phyloP scores from a whole-genome alignment of 2,888 invertebrate genomes.

The Eristalis arbustorum region DNA sequence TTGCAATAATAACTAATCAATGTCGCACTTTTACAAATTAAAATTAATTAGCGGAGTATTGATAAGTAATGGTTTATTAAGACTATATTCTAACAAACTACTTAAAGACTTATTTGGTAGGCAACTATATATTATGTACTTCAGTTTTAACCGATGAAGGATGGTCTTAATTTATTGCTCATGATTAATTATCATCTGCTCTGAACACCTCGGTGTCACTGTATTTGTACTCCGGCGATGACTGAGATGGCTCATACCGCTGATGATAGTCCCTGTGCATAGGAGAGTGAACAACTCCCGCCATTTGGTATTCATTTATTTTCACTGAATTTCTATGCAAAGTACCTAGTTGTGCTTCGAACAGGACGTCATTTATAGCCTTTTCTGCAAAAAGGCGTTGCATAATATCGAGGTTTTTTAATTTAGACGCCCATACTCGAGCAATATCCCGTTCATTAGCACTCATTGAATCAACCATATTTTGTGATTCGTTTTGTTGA shows the following conservation, averaged over 20 bases:
- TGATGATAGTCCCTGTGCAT: constrained; percentile 11
- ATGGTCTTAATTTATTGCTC: constrained; percentile 14
- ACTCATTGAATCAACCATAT: not conserved
- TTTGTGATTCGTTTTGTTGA: not conserved
- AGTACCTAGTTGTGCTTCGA: constrained; percentile 77
- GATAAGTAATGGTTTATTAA: not conserved
- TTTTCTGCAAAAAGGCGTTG: constrained; percentile 78
- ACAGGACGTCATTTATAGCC: constrained; percentile 78
- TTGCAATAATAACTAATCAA: no score
- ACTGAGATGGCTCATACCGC: constrained; percentile 24
- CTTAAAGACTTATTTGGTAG: not conserved
- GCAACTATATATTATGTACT: not conserved
- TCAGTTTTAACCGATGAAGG: constrained; percentile 19
- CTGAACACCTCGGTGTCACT: constrained; percentile 38
- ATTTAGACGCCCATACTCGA: constrained; percentile 77
- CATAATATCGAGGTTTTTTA: constrained; percentile 76
- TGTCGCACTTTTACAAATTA: not conserved
- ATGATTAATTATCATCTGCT: constrained; percentile 40
- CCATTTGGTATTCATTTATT: constrained; percentile 72
- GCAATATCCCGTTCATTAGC: constrained; percentile 68
- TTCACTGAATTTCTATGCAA: constrained; percentile 78
- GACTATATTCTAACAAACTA: not conserved
- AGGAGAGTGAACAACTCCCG: not conserved
- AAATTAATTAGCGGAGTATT: not conserved
- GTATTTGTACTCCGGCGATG: constrained; percentile 57